These are phyloP conservation scores for Gallinago stenura DNA, from an alignment of 2,797 vertebrate genomes.

Conservation along the genomic window DNA sequence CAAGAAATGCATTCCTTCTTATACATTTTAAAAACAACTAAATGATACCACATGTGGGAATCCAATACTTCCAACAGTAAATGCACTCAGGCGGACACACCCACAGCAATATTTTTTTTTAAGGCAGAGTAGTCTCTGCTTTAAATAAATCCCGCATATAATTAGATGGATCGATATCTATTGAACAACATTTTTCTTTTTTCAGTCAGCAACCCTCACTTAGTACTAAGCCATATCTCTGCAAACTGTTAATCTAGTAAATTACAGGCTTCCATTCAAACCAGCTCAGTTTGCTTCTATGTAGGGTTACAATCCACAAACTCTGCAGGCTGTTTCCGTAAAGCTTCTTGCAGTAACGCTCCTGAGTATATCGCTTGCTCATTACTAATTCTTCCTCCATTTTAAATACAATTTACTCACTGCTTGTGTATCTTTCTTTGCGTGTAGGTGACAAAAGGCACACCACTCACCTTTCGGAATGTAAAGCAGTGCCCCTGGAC, in stretches of 20 bases:
- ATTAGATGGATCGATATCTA: constrained; percentile 26
- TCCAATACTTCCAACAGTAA: not conserved
- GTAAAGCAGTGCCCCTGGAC: not conserved
- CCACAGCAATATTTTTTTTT: not conserved
- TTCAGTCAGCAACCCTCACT: constrained; percentile 34
- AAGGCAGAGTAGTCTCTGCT: not conserved
- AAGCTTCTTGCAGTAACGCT: not conserved
- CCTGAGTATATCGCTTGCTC: not conserved
- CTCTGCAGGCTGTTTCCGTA: not conserved
- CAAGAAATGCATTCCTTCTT: not conserved
- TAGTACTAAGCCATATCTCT: constrained; percentile 31
- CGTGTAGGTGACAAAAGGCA: not conserved
- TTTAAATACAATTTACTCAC: not conserved
- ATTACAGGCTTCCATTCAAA: constrained; percentile 41
- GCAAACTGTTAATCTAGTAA: constrained; percentile 57
- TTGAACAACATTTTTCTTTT: not conserved
- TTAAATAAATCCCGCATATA: constrained; percentile 29
- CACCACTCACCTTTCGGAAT: not conserved
- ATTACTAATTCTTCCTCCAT: not conserved
- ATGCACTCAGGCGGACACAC: not conserved
- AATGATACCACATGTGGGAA: not conserved
- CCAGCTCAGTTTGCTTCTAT: not conserved
- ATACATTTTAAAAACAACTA: not conserved
- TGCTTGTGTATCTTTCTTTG: not conserved
- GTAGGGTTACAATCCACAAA: not conserved